These are phyloP conservation scores for Cryptotis parvus DNA, from an alignment of 2,113 vertebrate genomes.

Conservation along the genomic window DNA sequence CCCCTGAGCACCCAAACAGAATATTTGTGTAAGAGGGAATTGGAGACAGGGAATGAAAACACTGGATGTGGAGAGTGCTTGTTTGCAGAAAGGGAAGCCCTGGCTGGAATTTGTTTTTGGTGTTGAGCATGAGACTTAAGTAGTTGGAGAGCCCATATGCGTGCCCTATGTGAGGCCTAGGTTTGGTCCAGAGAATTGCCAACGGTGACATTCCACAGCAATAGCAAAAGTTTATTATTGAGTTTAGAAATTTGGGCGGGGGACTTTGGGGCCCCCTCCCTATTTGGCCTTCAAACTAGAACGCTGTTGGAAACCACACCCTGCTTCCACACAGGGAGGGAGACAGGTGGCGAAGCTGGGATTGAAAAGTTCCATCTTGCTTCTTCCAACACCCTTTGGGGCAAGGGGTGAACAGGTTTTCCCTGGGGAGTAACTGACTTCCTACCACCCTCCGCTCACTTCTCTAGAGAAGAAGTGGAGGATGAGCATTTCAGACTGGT, in stretches of 20 bases:
- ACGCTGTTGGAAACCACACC: background rate
- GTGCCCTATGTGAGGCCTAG: no score
- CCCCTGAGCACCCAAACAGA: no score
- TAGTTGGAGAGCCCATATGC: no score
- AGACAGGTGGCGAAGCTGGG: background rate
- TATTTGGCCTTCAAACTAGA: background rate
- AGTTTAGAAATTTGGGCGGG: background rate
- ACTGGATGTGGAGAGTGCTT: background rate
- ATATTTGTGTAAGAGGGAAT: background rate
- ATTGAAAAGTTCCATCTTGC: background rate
- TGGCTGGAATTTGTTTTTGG: no score
- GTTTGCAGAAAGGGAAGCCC: background rate
- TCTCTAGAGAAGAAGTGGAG: background rate
- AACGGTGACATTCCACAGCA: no score
- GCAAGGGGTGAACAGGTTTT: background rate
- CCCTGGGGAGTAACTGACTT: background rate
- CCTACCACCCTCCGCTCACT: background rate
- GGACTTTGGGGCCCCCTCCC: background rate
- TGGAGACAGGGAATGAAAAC: background rate
- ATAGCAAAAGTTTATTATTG: constrained; percentile 20
- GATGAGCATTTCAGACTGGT: background rate
- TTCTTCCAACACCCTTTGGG: background rate
- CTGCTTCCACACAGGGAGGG: background rate
- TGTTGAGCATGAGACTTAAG: no score
- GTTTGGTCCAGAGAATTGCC: no score